phyloP scores from a whole-genome alignment of 1,140 invertebrate species.

The Drosophila parvula region DNA sequence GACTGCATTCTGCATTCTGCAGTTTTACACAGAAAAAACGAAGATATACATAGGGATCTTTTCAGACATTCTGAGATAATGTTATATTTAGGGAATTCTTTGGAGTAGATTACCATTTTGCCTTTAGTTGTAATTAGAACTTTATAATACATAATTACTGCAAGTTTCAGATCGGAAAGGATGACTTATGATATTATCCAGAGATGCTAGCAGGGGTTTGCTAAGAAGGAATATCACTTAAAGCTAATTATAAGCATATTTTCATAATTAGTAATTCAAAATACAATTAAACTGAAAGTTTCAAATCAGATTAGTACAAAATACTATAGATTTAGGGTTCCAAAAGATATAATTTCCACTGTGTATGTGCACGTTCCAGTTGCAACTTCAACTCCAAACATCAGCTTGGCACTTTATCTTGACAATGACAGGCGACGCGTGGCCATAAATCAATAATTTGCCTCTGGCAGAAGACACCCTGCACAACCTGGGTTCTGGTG shows the following conservation, averaged over 20 bases:
- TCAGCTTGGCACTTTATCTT: conserved; percentile 49
- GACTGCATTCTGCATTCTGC: conserved; percentile 16
- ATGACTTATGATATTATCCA: background rate
- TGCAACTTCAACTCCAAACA: conserved; percentile 35
- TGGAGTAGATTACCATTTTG: background rate
- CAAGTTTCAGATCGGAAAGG: background rate
- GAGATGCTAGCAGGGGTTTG: background rate
- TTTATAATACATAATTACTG: background rate
- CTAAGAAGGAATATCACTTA: background rate
- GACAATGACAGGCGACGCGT: conserved; percentile 68
- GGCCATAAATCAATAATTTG: conserved; percentile 72
- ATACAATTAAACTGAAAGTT: background rate
- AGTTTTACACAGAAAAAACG: background rate
- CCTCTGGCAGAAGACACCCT: conserved; percentile 39
- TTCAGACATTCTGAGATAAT: background rate
- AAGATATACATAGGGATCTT: no score
- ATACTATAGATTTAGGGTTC: no score
- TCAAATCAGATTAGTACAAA: background rate
- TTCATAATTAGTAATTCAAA: background rate
- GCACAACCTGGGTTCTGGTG: conserved; percentile 17
- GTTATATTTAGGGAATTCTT: no score
- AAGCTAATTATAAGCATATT: background rate
- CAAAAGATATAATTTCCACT: background rate
- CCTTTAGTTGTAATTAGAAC: background rate
- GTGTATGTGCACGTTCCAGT: conserved; percentile 29